Conservation (phyloP, 2,113 vertebrate species). For the Anoplopoma fimbria region DNA sequence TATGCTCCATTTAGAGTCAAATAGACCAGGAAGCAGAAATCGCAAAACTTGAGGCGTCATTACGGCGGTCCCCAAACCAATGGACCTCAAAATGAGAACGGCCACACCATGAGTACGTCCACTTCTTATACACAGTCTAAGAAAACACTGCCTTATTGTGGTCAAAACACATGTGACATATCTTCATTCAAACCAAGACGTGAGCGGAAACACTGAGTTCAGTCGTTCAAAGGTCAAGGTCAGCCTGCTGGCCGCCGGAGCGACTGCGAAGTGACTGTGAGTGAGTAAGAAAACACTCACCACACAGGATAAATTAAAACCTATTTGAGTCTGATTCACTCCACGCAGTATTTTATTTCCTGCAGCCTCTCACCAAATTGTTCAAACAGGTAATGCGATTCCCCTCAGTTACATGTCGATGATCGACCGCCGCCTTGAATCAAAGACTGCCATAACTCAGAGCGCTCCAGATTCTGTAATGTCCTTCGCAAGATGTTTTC, state of each 20-base stretch:
- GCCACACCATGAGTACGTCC: no score
- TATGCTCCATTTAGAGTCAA: no score
- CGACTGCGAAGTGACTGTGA: neutral
- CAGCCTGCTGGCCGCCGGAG: neutral
- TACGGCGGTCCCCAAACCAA: no score
- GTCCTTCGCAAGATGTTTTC: slow-evolving; percentile 20
- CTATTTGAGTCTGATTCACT: slow-evolving; percentile 14
- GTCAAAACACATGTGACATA: neutral
- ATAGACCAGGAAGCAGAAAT: no score
- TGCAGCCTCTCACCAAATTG: slow-evolving; percentile 50
- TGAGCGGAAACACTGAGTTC: slow-evolving; percentile 2
- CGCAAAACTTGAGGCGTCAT: no score
- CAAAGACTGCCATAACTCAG: slow-evolving; percentile 61
- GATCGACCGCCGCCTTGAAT: slow-evolving; percentile 47
- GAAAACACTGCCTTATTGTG: neutral
- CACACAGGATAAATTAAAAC: slow-evolving; percentile 28
- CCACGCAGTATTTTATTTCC: neutral
- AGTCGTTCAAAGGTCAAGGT: slow-evolving; percentile 55
- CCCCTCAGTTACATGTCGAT: slow-evolving; percentile 47
- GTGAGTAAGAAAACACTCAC: neutral
- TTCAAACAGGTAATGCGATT: slow-evolving; percentile 59
- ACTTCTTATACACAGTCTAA: no score
- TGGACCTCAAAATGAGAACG: no score
- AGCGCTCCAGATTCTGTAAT: slow-evolving; percentile 22
- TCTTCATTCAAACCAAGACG: neutral